These are phyloP conservation scores for Macroglossus sobrinus DNA, from an alignment of 2,113 vertebrate species.

Conservation along the genomic window DNA sequence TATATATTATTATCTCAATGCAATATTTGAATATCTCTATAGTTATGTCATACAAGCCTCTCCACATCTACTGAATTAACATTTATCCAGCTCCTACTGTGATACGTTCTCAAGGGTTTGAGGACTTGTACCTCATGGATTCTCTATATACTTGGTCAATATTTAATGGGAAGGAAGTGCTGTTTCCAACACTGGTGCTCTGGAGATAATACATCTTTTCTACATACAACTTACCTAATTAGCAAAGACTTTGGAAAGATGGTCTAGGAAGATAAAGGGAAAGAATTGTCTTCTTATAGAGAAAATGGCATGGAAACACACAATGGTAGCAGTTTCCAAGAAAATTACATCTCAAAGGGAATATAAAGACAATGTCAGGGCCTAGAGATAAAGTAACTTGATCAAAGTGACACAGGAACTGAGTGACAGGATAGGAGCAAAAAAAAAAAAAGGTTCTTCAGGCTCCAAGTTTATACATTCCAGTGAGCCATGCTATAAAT, in stretches of 20 bases:
- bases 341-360: not conserved
- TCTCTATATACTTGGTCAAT: not conserved
- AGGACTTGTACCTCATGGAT: not conserved
- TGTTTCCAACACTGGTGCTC: not conserved
- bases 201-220: not conserved
- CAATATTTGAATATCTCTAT: not conserved
- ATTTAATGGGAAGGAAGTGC: not conserved
- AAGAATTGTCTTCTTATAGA: not conserved
- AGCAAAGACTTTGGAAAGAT: not conserved
- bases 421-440: not conserved
- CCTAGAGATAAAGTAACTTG: not conserved
- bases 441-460: not conserved
- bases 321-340: not conserved
- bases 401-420: not conserved
- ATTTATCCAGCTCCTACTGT: not conserved
- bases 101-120: not conserved
- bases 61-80: not conserved
- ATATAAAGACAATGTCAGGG: not conserved
- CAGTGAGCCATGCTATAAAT: not conserved
- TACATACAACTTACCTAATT: not conserved
- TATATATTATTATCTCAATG: not conserved
- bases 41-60: not conserved
- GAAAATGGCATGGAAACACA: not conserved
- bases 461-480: not conserved
- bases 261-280: not conserved